Conservation (phyloP, 2,797 vertebrate species). For the Coregonus suidteri region DNA sequence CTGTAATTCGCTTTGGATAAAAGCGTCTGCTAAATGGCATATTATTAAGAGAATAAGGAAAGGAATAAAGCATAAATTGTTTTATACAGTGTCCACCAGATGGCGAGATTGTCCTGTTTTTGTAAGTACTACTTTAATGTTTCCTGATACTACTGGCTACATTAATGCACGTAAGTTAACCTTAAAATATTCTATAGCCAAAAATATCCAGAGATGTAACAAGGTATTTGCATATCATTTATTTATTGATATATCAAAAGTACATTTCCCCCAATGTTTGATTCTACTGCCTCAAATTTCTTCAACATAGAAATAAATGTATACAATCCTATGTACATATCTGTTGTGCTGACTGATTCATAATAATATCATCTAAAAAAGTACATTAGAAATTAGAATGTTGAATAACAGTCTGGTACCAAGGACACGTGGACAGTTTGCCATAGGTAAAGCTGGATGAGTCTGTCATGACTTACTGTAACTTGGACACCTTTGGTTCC, state of each 20-base stretch:
- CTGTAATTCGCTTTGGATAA: too few relatives aligned
- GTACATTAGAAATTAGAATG: too few relatives aligned
- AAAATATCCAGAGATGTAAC: not conserved
- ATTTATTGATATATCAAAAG: not conserved
- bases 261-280: not conserved
- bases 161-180: not conserved
- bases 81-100: slow-evolving; percentile 14
- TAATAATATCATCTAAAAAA: not conserved
- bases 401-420: not conserved
- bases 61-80: not conserved
- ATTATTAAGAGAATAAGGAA: not conserved
- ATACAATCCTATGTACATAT: not conserved
- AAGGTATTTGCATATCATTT: not conserved
- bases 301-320: not conserved
- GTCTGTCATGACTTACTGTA: too few relatives aligned
- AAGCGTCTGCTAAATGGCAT: too few relatives aligned
- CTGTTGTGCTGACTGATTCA: not conserved
- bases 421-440: too few relatives aligned
- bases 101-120: not conserved
- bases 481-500: too few relatives aligned
- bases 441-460: too few relatives aligned
- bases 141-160: not conserved
- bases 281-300: not conserved
- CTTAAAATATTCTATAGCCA: too few relatives aligned
- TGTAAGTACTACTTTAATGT: not conserved